A percentile compares a stretch with the other conserved stretches of the same genome.
phyloP scores from a whole-genome alignment of 2,888 invertebrate species.

The Drosophila pegasa region DNA sequence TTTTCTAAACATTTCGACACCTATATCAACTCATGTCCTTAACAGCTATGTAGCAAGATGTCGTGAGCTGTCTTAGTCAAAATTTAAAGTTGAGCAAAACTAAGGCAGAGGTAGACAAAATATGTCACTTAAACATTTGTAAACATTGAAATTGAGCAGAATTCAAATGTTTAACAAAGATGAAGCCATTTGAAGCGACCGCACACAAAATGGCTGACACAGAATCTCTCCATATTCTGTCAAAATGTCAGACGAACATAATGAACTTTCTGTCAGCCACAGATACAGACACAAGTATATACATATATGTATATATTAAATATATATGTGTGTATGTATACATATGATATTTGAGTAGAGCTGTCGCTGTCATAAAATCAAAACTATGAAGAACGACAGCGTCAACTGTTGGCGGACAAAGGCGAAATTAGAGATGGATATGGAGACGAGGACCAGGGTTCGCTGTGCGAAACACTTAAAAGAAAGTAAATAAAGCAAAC shows the following conservation, averaged over 20 bases:
- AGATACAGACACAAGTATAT: constrained; percentile 20
- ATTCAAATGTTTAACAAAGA: background rate
- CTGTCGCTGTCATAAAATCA: constrained; percentile 78
- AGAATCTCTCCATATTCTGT: constrained; percentile 2
- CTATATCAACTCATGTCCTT: background rate
- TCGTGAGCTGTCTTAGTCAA: background rate
- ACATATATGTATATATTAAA: background rate
- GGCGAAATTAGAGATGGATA: constrained; percentile 16
- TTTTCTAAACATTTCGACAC: background rate
- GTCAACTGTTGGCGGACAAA: constrained; percentile 39
- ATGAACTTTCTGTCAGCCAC: constrained; percentile 62
- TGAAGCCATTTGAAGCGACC: constrained; percentile 46
- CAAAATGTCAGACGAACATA: constrained; percentile 44
- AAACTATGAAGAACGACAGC: constrained; percentile 70
- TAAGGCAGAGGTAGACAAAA: background rate
- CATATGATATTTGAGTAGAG: constrained; percentile 57
- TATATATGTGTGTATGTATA: constrained; percentile 4
- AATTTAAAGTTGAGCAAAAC: background rate
- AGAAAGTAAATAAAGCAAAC: constrained; percentile 67
- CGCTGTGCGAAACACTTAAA: constrained; percentile 61
- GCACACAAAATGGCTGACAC: constrained; percentile 46
- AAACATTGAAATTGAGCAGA: background rate
- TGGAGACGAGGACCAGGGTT: constrained; percentile 13
- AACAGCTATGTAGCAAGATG: background rate
- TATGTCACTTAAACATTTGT: background rate